Conservation (phyloP, 2,888 invertebrate genomes). For the Ectobius pallidus region DNA sequence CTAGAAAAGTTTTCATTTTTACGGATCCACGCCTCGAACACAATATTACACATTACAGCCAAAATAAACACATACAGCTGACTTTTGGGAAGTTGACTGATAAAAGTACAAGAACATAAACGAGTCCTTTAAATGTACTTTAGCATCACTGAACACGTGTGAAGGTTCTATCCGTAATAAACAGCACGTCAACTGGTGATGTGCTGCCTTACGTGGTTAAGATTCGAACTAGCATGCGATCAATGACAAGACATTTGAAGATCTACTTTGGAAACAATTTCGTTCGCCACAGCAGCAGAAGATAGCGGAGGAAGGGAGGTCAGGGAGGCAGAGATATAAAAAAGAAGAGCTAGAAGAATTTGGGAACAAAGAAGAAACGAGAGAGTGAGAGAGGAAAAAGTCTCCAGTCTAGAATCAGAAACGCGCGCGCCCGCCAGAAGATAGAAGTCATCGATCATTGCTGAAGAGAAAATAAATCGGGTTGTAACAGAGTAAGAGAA, state of each 20-base stretch:
- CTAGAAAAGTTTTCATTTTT: too few relatives aligned
- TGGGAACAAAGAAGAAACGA: constrained; percentile 23
- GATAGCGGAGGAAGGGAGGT: constrained; percentile 5
- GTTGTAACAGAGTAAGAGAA: neutral
- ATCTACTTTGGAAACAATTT: constrained; percentile 43
- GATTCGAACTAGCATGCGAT: constrained; percentile 26
- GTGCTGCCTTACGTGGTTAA: constrained; percentile 25
- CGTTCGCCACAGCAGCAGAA: constrained; percentile 35
- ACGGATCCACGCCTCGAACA: too few relatives aligned
- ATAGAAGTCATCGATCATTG: constrained; percentile 30
- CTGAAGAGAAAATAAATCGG: constrained; percentile 25
- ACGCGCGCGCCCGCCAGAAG: constrained; percentile 1
- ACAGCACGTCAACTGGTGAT: too few relatives aligned
- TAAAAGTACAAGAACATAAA: too few relatives aligned
- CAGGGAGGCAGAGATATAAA: neutral
- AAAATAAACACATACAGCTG: too few relatives aligned
- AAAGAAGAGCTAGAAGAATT: neutral
- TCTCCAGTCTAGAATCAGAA: constrained; percentile 25
- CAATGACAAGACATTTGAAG: constrained; percentile 42
- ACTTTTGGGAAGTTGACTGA: too few relatives aligned
- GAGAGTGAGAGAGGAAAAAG: constrained; percentile 32
- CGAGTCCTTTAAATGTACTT: too few relatives aligned
- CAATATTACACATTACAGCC: too few relatives aligned
- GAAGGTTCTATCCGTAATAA: too few relatives aligned
- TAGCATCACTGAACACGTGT: too few relatives aligned